Base-by-base conservation (phyloP, 2,113 vertebrate species). In the Lynx canadensis region DNA sequence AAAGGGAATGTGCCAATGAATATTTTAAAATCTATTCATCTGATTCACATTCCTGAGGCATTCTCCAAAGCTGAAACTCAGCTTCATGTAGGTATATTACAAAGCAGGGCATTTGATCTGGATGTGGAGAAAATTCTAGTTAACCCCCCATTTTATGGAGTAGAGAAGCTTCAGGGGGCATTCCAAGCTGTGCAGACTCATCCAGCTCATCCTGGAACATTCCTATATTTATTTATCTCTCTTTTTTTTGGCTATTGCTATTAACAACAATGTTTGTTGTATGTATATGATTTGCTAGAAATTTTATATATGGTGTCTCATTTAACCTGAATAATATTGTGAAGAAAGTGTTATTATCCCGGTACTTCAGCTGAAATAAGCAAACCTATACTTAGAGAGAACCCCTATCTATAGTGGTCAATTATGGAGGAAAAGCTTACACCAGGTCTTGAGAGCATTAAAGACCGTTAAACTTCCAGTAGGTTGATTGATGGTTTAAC, bases 371-470 rank as follows among this genome's bases (percentile, higher is more conserved):
- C 71, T 29, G 33, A 76, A 33, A 7, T 9, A 29, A 57, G 93
- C 76, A 69, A 57, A 91, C 27, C 41, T 6, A 3, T 48, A 6
- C 29, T 9, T 9, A 50, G 69, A 69, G 18, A 6, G 14, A 60
- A 2, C 7, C 0, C 33, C 3, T 0, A 0, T 9, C 3, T 0
- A 0, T 9, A 13, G 29, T 16, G 45, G 68, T 27, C 36, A 45
- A 27, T 5, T 73, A 36, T 1, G 3, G 31, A 31, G 3, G 11
- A 57, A 19, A 31, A 23, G 19, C 19, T 41, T 52, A 23, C 3
- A 2, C 21, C 36, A 50, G 83, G n/a, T 15, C 27, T 41, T 7
- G 11, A 57, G 29, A 52, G 52, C 36, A 33, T 4, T n/a, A 16
- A 50, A 71, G 23, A 50, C 9, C 8, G 36, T 38, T 11, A 16